These are phyloP conservation scores for Gymnothorax reevesii DNA, from an alignment of 2,797 vertebrate genomes.

Conservation along the genomic window DNA sequence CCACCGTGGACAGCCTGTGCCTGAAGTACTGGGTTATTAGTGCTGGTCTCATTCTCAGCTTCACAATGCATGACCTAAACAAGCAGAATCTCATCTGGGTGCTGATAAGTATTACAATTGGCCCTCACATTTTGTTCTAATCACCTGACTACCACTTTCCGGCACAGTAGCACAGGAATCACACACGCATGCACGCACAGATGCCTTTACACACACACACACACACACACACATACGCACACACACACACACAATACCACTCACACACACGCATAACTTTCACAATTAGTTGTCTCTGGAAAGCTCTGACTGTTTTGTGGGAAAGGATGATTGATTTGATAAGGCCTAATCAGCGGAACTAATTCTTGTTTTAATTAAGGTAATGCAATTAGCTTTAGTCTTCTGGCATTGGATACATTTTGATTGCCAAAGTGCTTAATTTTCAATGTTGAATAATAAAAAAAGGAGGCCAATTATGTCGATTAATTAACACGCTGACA, in stretches of 20 bases:
- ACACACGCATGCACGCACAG: background rate
- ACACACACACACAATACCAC: no score
- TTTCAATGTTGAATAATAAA: slow-evolving; percentile 62
- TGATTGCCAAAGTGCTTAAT: slow-evolving; percentile 66
- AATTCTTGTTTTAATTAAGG: slow-evolving; percentile 74
- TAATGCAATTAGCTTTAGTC: slow-evolving; percentile 63
- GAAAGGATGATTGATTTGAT: slow-evolving; percentile 67
- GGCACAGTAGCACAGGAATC: background rate
- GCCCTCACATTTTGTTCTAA: slow-evolving; percentile 52
- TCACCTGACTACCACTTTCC: slow-evolving; percentile 7
- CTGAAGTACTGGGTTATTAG: slow-evolving; percentile 20
- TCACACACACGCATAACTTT: slow-evolving; percentile 50
- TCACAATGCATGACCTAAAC: slow-evolving; percentile 45
- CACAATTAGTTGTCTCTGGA: slow-evolving; percentile 50
- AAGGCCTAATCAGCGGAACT: slow-evolving; percentile 59
- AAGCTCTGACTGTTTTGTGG: slow-evolving; percentile 47
- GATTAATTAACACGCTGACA: slow-evolving; percentile 70
- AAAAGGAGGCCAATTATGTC: slow-evolving; percentile 60
- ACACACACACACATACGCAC: background rate
- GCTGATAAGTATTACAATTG: slow-evolving; percentile 59
- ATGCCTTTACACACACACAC: background rate
- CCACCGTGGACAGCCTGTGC: background rate
- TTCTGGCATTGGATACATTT: slow-evolving; percentile 61
- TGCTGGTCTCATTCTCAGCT: slow-evolving; percentile 38
- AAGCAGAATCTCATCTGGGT: slow-evolving; percentile 40